Conservation (phyloP, 2,888 invertebrate species). For the Bellardia bayeri region DNA sequence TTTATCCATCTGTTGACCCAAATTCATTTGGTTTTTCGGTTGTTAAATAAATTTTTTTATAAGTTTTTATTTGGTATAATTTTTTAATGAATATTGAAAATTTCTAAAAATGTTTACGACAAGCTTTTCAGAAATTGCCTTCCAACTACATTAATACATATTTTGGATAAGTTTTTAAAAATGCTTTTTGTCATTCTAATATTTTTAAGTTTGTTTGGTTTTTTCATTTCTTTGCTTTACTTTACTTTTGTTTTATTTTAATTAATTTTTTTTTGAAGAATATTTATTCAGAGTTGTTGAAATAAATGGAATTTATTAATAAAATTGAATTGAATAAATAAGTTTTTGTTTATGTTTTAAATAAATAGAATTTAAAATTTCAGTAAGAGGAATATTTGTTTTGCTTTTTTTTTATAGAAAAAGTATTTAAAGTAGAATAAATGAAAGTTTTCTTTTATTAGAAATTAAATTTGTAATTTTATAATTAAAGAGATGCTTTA, state of each 20-base stretch:
- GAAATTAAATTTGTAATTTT: constrained; percentile 48
- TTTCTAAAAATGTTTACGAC: constrained; percentile 80
- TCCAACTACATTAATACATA: constrained; percentile 78
- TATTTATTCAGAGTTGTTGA: constrained; percentile 46
- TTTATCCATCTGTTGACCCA: constrained; percentile 12
- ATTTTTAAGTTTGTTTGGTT: constrained; percentile 39
- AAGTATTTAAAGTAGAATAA: constrained; percentile 61
- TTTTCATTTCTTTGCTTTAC: not conserved
- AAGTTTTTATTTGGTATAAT: constrained; percentile 60
- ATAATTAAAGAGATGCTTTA: constrained; percentile 52
- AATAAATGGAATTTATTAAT: constrained; percentile 43
- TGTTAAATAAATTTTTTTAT: constrained; percentile 62
- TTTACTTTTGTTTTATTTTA: constrained; percentile 5
- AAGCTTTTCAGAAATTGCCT: constrained; percentile 81
- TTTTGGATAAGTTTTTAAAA: constrained; percentile 70
- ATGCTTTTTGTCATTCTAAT: constrained; percentile 57
- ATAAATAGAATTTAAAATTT: constrained; percentile 65
- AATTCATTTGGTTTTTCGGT: constrained; percentile 55
- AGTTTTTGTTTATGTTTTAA: constrained; percentile 53
- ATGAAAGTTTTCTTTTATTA: constrained; percentile 48
- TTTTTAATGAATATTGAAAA: constrained; percentile 76
- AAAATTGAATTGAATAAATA: constrained; percentile 62
- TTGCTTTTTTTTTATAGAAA: constrained; percentile 53
- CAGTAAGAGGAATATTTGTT: constrained; percentile 50
- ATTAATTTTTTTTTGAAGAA: constrained; percentile 54